Base-by-base conservation (phyloP, 2,888 invertebrate genomes). In the Ptychoptera albimana region DNA sequence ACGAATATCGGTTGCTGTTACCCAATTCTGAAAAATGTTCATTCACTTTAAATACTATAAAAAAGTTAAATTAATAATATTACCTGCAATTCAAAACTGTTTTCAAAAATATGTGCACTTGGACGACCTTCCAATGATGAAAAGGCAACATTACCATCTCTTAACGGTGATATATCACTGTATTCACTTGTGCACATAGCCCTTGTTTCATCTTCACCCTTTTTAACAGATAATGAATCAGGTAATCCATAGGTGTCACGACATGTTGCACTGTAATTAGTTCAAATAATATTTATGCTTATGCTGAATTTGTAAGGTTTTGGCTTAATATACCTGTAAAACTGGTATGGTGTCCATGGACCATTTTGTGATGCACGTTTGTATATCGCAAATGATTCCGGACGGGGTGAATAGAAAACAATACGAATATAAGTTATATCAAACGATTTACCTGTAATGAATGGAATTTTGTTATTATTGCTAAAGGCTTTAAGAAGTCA, bases 151-250 rank as follows among this genome's bases (percentile, higher is more conserved):
- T 88, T 91, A 13, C 94, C 97, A 12, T 89, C 93, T 2, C 86
- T 82, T 48, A 97, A 67, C 0, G 97, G 97, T 0, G 94, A 92
- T 52, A 98, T 94, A 58, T 97, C 97, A 5, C 94, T 94, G 67
- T 88, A 97, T 60, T 96, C 96, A 49, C 91, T 86, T n/a, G 89
- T 93, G 61, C 98, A 98, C n/a, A 97, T 74, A 1, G 97, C 92
- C 48, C 85, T 74, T 0, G 91, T 89, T 63, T 97, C 96, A 38
- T 79, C 76, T 29, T 82, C 82, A 0, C 82, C 82, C 4, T 79
- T 70, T 44, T 82, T 77, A 0, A 78, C 74, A 9, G 74, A 72
- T 39, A 77, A 73, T 29, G 76, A 75, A 52, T 93, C 91, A 2
- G 83, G 82, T 39, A 92, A 67, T 0, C 80, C 79, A 61, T 94